Percentiles rank a stretch among this genome's conserved stretches.
Evolutionary conservation across 2,888 invertebrate species (phyloP).

Genomic region (Schizaphis graminum): DNA sequence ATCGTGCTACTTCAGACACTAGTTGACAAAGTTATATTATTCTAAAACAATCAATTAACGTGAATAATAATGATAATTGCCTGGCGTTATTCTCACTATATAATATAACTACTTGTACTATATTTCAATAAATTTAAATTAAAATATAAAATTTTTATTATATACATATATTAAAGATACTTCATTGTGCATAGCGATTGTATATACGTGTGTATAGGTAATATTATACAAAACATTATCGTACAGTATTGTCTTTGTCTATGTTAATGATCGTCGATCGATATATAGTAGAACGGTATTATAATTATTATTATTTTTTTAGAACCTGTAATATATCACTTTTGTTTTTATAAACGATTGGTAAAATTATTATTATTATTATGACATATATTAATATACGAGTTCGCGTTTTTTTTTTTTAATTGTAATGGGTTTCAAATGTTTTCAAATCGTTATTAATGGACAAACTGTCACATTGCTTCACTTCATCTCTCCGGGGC

Average conservation of each 20-base stretch:
- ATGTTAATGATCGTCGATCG: background rate
- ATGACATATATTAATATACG: constrained; percentile 25
- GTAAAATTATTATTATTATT: constrained; percentile 2
- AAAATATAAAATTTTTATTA: background rate
- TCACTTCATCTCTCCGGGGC: background rate
- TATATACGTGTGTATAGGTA: background rate
- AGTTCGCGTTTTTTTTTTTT: background rate
- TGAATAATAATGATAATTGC: background rate
- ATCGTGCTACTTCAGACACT: background rate
- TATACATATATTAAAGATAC: background rate
- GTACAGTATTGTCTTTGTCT: background rate
- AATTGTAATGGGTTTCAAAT: background rate
- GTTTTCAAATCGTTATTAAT: background rate
- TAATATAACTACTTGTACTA: background rate
- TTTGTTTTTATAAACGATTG: background rate
- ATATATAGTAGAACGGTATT: background rate
- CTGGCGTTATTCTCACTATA: background rate
- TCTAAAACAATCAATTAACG: background rate
- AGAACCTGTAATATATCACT: constrained; percentile 11
- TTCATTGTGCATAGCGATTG: background rate
- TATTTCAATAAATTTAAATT: background rate
- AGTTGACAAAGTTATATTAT: background rate
- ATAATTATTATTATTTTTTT: background rate
- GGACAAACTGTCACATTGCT: background rate
- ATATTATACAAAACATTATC: background rate